Evolutionary conservation across 2,113 vertebrate genomes (phyloP).

Genomic region (Nicator chloris): DNA sequence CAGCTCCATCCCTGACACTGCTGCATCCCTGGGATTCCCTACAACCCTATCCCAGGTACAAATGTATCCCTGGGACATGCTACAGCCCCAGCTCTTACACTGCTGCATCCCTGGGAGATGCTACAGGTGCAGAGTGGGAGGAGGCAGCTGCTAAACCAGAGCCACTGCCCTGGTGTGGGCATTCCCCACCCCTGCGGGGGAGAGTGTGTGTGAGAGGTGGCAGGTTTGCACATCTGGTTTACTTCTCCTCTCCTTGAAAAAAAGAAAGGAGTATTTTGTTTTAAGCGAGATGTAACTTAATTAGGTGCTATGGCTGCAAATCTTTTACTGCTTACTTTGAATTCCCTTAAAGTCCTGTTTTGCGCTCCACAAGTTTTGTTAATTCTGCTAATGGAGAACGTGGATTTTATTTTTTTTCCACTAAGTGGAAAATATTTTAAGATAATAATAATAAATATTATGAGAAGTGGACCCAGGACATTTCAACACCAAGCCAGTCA

Average conservation of each 20-base stretch:
- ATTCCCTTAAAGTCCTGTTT: constrained; percentile 15
- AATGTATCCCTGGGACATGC: background rate
- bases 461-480: background rate
- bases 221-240: constrained; percentile 51
- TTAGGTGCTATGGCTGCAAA: constrained; percentile 61
- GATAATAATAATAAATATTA: constrained; percentile 21
- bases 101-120: background rate
- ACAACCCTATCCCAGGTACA: background rate
- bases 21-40: background rate
- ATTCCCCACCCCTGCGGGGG: background rate
- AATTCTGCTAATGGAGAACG: background rate
- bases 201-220: background rate
- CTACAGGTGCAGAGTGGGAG: fast-evolving
- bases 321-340: constrained; percentile 55
- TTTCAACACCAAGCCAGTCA: background rate
- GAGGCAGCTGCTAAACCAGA: background rate
- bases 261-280: constrained; percentile 36
- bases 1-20: background rate
- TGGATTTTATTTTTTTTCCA: background rate
- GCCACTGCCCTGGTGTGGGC: background rate
- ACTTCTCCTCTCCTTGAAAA: constrained; percentile 2
- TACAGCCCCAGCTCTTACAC: background rate
- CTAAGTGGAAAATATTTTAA: constrained; percentile 7
- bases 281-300: constrained; percentile 63
- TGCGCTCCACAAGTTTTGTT: background rate